Evolutionary conservation across 2,797 vertebrate species (phyloP).

Genomic region (Adrianichthys oophorus): DNA sequence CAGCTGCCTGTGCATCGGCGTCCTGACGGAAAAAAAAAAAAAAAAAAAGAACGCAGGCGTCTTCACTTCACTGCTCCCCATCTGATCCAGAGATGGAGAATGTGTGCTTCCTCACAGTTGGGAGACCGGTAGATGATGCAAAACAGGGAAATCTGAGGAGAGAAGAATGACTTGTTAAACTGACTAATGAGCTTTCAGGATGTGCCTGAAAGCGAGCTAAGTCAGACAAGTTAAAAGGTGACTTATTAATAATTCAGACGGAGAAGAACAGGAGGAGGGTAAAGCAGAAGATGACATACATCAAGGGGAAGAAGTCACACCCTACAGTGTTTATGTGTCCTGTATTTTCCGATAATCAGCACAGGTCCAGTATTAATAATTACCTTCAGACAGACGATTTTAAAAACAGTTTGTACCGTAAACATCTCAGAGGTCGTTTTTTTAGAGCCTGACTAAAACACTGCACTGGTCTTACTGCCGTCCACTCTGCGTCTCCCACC

Average conservation of each 20-base stretch:
- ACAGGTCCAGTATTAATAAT: no score
- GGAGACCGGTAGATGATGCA: constrained; percentile 75
- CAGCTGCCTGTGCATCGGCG: constrained; percentile 10
- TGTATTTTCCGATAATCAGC: no score
- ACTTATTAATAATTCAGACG: constrained; percentile 22
- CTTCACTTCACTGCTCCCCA: constrained; percentile 58
- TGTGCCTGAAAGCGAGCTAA: constrained; percentile 9
- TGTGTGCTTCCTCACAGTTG: constrained; percentile 76
- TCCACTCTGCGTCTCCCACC: constrained; percentile 7
- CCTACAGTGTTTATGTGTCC: background rate
- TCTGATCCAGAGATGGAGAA: constrained; percentile 55
- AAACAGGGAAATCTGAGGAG: constrained; percentile 68
- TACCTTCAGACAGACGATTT: background rate
- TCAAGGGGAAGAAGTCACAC: background rate
- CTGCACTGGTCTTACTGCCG: background rate
- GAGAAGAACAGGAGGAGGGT: background rate
- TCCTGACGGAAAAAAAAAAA: constrained; percentile 47
- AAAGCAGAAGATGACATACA: background rate
- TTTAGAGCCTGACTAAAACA: constrained; percentile 5
- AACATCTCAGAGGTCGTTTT: constrained; percentile 7
- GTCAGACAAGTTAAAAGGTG: constrained; percentile 20
- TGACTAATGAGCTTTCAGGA: constrained; percentile 3
- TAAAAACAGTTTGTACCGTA: constrained; percentile 1
- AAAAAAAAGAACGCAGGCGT: constrained; percentile 46
- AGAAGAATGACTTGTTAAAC: constrained; percentile 29